These are phyloP conservation scores for Malurus leucopterus DNA, from an alignment of 2,797 vertebrate genomes.

Conservation along the genomic window DNA sequence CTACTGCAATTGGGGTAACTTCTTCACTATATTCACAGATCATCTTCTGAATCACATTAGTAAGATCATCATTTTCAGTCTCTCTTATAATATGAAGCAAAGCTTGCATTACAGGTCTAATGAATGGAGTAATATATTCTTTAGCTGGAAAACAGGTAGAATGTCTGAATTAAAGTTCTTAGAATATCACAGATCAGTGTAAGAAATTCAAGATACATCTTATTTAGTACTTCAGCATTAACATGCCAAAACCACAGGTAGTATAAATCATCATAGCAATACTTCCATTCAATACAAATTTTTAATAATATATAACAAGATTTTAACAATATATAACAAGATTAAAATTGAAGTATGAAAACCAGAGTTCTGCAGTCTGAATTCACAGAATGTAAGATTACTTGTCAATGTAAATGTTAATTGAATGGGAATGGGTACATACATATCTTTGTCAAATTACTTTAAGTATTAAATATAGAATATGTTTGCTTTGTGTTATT, in stretches of 20 bases:
- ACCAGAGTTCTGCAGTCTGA: background rate
- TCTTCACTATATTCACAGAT: constrained; percentile 99
- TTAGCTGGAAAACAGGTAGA: constrained; percentile 79
- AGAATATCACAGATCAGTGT: background rate
- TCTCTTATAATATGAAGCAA: constrained; percentile 97
- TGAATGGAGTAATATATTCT: constrained; percentile 95
- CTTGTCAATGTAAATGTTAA: background rate
- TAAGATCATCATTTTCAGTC: constrained; percentile 98
- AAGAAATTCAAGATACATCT: background rate
- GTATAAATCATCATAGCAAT: background rate
- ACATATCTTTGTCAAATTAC: background rate
- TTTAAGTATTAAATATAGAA: background rate
- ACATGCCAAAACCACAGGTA: background rate
- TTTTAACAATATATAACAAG: background rate
- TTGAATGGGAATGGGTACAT: background rate
- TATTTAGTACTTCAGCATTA: background rate
- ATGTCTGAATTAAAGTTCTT: background rate
- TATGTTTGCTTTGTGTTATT: background rate
- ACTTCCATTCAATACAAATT: background rate
- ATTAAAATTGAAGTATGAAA: background rate
- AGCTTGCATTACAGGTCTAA: constrained; percentile 98
- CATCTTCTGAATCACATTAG: constrained; percentile 99
- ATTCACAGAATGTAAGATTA: background rate
- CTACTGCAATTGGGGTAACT: constrained; percentile 97
- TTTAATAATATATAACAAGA: background rate